A percentile compares a stretch with the other conserved stretches of the same genome.
Evolutionary conservation across 2,113 vertebrate genomes (phyloP).

Genomic region (Erythrolamprus reginae): DNA sequence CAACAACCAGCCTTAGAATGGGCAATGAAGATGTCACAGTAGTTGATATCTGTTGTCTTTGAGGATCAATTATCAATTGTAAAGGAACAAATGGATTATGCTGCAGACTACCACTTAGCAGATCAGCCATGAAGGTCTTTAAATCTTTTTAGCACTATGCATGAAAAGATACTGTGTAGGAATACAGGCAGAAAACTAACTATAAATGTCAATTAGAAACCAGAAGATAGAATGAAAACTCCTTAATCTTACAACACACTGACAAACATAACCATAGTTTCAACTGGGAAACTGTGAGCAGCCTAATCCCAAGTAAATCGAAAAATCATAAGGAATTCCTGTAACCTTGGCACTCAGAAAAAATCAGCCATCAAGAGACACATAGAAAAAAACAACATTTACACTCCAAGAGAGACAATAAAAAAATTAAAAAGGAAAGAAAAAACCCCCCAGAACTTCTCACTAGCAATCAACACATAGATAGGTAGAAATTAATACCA

Average conservation of each 20-base stretch:
- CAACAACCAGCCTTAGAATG: background rate
- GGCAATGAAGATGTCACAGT: background rate
- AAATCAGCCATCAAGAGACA: no score
- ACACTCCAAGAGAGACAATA: background rate
- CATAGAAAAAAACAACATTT: background rate
- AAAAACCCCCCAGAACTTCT: background rate
- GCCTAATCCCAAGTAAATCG: background rate
- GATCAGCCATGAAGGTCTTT: background rate
- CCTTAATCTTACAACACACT: background rate
- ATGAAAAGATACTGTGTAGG: background rate
- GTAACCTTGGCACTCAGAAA: background rate
- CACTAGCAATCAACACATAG: background rate
- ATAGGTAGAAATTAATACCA: background rate
- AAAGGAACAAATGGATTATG: background rate
- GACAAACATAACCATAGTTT: background rate
- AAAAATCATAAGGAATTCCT: background rate
- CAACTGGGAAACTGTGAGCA: background rate
- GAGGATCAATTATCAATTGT: background rate
- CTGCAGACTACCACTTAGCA: background rate
- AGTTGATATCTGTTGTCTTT: background rate
- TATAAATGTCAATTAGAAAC: background rate
- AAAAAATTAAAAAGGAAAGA: background rate
- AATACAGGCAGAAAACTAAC: background rate
- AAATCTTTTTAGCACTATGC: background rate
- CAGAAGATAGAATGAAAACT: background rate